Base-by-base conservation (phyloP, 2,888 invertebrate species). In the Vannuccia rotundouncinata region DNA sequence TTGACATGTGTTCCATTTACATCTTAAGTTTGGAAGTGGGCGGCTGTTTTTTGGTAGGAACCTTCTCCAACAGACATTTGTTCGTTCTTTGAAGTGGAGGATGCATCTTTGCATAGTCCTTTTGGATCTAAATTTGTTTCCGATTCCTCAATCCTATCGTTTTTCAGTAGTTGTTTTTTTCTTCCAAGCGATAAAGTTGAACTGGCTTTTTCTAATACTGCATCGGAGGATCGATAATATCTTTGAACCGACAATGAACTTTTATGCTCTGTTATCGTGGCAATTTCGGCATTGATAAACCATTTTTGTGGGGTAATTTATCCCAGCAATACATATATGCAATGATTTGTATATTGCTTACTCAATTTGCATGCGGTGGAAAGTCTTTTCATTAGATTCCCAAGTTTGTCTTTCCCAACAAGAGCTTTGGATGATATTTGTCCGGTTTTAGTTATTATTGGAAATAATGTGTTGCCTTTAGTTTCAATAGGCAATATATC, bases 1-100 rank as follows among this genome's bases (percentile, higher is more conserved):
- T 66, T 66, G 66, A 66, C 66, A 66, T 22, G 66, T 66, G 66
- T 66, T 66, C 66, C 66, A 66, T 66, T 66, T 66, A 66, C 66
- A 66, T 66, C 66, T 13, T 22, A 66, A 66, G 10, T 66, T 66
- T 66, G 66, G 66, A 66, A 66, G 66, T 66, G 66, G 25, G 66
- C 66, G 66, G 66, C 66, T 66, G 66, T 66, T 27, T 66, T 66
- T 22, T 66, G 66, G 66, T 22, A 13, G 66, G 66, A 66, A 66
- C 66, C 66, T 66, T 66, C 10, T 66, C 66, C 66, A 66, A 66
- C 66, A 66, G 66, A 66, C 66, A 17, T 66, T 66, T 66, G 22
- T 66, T 66, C 66, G 10, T 66, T 66, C 25, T 66, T 66, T 66
- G 66, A 66, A 66, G 22, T 66, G 66, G 66, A 66, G 5, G 25